Evolutionary conservation across 2,797 vertebrate genomes (phyloP).

Genomic region (Okamejei kenojei): DNA sequence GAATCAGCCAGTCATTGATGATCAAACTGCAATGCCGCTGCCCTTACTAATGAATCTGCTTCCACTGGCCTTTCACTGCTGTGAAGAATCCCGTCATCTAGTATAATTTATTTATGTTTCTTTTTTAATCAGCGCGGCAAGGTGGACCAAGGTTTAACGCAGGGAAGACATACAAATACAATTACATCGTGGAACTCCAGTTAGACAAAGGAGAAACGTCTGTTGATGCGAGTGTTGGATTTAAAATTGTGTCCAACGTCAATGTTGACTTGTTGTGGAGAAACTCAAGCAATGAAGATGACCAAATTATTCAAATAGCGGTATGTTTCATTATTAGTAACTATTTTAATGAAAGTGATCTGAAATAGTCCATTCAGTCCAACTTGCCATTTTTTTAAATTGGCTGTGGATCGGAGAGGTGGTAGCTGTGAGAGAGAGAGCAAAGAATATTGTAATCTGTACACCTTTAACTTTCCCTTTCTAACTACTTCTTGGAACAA

Average conservation of each 20-base stretch:
- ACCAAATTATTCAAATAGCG: constrained; percentile 75
- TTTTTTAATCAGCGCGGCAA: constrained; percentile 50
- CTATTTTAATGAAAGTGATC: neutral
- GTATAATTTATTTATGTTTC: neutral
- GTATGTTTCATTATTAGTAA: constrained; percentile 54
- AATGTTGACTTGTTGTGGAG: constrained; percentile 78
- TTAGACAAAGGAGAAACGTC: constrained; percentile 64
- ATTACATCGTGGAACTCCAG: constrained; percentile 76
- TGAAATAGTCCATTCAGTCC: neutral
- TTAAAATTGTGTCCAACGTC: constrained; percentile 70
- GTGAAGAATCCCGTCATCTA: neutral
- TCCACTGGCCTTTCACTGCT: neutral
- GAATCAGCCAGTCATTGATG: no score
- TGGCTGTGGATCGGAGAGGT: neutral
- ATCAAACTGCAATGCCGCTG: neutral
- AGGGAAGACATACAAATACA: constrained; percentile 81
- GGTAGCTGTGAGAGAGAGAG: neutral
- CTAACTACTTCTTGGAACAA: neutral
- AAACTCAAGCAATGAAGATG: constrained; percentile 73
- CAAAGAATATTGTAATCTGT: neutral
- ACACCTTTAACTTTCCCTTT: neutral
- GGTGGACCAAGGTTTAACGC: constrained; percentile 78
- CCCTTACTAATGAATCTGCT: neutral
- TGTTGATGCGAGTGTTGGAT: constrained; percentile 64
- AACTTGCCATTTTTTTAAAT: neutral